These are phyloP conservation scores for Ptychobarbus kaznakovi DNA, from an alignment of 2,797 vertebrate species.

Conservation along the genomic window DNA sequence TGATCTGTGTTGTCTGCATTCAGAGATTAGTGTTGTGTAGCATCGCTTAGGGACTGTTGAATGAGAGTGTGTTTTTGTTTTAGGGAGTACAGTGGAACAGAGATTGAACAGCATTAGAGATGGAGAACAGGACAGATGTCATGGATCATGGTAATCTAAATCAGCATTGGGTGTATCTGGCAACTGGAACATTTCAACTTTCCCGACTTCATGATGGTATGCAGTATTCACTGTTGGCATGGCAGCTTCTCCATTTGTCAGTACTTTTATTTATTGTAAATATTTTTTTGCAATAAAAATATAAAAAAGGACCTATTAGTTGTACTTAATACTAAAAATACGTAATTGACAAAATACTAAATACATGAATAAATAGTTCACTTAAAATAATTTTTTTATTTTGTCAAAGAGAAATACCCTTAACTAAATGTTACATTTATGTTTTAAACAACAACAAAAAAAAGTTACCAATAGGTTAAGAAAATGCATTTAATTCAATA, in stretches of 20 bases:
- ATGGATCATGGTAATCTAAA: constrained; percentile 30
- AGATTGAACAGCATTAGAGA: constrained; percentile 26
- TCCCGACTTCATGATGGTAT: background rate
- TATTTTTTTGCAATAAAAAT: background rate
- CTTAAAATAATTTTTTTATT: too few relatives aligned
- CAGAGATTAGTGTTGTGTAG: constrained; percentile 50
- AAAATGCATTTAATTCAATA: background rate
- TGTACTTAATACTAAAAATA: background rate
- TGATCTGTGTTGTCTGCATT: constrained; percentile 55
- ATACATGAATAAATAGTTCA: too few relatives aligned
- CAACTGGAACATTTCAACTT: constrained; percentile 17
- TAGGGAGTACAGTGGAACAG: constrained; percentile 8
- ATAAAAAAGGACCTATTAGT: background rate
- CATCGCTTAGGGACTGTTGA: constrained; percentile 5
- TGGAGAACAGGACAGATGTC: constrained; percentile 31
- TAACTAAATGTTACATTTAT: too few relatives aligned
- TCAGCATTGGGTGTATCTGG: constrained; percentile 23
- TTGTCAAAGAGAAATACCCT: too few relatives aligned
- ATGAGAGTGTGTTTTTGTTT: constrained; percentile 15
- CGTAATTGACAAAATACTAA: too few relatives aligned
- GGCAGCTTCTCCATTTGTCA: background rate
- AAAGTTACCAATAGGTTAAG: too few relatives aligned
- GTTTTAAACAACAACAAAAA: too few relatives aligned
- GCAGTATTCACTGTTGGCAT: constrained; percentile 6
- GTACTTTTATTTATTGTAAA: background rate